Percentiles rank a stretch among this genome's conserved stretches.
These are phyloP conservation scores for Ethmia dodecea DNA, from an alignment of 2,888 invertebrate genomes.

Conservation along the genomic window DNA sequence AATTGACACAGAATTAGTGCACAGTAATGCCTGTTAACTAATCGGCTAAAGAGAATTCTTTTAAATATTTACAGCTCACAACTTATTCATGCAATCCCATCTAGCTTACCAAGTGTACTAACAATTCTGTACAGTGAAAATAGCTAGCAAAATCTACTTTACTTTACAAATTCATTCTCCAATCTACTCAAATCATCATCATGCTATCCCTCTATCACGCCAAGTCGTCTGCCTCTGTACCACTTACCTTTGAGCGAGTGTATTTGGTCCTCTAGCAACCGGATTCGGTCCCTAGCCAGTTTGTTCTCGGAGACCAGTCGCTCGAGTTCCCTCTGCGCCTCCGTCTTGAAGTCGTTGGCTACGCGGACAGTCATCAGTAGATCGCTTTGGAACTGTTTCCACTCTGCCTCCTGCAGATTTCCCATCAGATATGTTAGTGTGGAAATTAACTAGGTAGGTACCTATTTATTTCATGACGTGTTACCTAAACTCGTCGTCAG, in stretches of 20 bases:
- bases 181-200: not conserved
- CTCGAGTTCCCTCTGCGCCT: constrained; percentile 91
- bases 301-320: constrained; percentile 90
- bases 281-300: constrained; percentile 85
- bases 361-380: constrained; percentile 94
- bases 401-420: constrained; percentile 86
- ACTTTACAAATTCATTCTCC: not conserved
- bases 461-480: too few species aligned
- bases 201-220: not conserved
- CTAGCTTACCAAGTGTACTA: not conserved
- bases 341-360: constrained; percentile 97
- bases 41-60: constrained; percentile 15
- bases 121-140: not conserved
- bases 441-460: too few species aligned
- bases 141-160: too few species aligned
- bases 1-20: constrained; percentile 62
- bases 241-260: constrained; percentile 86
- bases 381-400: constrained; percentile 97
- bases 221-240: not conserved
- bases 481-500: too few species aligned
- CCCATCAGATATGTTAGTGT: too few species aligned
- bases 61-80: constrained; percentile 5
- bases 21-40: constrained; percentile 54
- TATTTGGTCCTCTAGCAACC: constrained; percentile 86
- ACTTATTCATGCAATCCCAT: constrained; percentile 2